phyloP scores from a whole-genome alignment of 2,113 vertebrate species.

The Platichthys flesus region DNA sequence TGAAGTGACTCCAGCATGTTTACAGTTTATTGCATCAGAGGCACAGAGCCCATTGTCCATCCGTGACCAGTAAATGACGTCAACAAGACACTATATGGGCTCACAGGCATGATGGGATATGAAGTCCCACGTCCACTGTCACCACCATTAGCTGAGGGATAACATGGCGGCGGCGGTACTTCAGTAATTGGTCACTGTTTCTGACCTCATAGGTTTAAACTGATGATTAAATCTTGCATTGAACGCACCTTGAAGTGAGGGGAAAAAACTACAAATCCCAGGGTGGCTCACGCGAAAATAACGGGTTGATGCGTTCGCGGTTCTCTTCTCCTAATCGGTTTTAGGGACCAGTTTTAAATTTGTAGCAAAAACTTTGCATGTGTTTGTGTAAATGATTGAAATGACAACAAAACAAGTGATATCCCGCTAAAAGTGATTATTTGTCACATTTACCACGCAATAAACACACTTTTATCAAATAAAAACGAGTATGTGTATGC shows the following conservation, averaged over 20 bases:
- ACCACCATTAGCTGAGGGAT: neutral
- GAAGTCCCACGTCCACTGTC: conserved; percentile 17
- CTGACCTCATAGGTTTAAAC: neutral
- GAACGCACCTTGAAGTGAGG: neutral
- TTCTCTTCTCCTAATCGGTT: accelerated
- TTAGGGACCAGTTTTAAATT: neutral
- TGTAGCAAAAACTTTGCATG: neutral
- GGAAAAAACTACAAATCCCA: conserved; percentile 77
- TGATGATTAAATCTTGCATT: too few relatives aligned
- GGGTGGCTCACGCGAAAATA: conserved; percentile 24
- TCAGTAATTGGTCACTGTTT: accelerated
- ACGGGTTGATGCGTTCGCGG: conserved; percentile 28
- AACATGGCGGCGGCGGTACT: neutral
- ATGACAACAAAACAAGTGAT: too few relatives aligned
- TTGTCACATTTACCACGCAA: too few relatives aligned
- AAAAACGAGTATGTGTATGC: too few relatives aligned
- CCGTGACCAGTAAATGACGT: conserved; percentile 47
- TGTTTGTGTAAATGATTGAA: too few relatives aligned
- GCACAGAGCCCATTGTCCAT: conserved; percentile 30
- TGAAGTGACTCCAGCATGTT: conserved; percentile 2
- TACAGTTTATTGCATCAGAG: conserved; percentile 30
- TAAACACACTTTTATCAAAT: too few relatives aligned
- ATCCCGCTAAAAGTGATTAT: too few relatives aligned
- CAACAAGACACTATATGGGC: conserved; percentile 42
- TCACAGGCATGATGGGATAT: conserved; percentile 55